Evolutionary conservation across 2,888 invertebrate species (phyloP), one percentile per base, ranked within the genome.

Genomic region (Scaptomyza reducta): DNA sequence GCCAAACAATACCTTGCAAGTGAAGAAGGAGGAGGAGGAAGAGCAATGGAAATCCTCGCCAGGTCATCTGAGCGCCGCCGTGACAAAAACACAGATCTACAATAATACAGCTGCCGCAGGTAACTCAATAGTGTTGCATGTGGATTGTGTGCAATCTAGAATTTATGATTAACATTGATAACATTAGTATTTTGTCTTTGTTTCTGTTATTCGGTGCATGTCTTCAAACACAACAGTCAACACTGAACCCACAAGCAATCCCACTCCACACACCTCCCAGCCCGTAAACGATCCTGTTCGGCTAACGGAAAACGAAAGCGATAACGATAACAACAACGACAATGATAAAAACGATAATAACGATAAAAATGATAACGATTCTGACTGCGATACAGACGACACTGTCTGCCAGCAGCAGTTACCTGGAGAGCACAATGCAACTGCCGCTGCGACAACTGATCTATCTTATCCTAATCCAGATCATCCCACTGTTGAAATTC

Each of bases 121-220:
- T 89, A 86, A 78, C 59, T 71, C 41, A 22, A 31, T 41, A 44
- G 41, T 60, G 13, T 44, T 13, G 11, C 18, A 27, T 11, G 14
- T 6, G 45, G 49, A 22, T 50, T 56, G 44, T 38, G 13, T 9
- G 7, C 46, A 25, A 58, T 45, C 54, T 13, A 22, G 50, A 47
- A 58, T 47, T 73, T 41, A 44, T 49, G 63, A 65, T 79, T 74
- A 71, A 74, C 77, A 79, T 69, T 82, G 31, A 79, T 87, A 83
- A 86, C 72, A 42, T 76, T 77, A 88, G 88, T 89, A 76, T 89
- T 89, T 80, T 89, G 85, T 70, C 77, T 88, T 68, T 88, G 86
- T 85, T 89, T 89, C 65, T 89, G 89, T 85, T 86, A 85, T 71
- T 89, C 84, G 73, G 83, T 89, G 78, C 86, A 86, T 72, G 77